Base-by-base conservation (phyloP, 2,888 invertebrate species). In the Dichetophora obliterata region DNA sequence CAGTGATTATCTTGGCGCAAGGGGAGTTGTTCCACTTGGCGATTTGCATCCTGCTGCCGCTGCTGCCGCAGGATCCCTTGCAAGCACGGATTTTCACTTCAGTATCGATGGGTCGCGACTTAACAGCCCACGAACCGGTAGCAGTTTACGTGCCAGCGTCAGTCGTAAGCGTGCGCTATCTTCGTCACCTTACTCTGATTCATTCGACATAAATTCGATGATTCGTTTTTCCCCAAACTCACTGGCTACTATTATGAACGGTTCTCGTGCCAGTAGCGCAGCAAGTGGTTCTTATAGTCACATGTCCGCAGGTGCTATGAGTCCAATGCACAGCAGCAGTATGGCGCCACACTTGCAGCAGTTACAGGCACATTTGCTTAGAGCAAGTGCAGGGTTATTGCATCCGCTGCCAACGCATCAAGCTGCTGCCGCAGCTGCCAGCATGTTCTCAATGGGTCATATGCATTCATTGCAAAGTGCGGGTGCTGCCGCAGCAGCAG, bases 231-330 rank as follows among this genome's bases (percentile, higher is more conserved):
- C 98, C 6, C 98, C 98, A 5, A 96, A 96, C 83, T 97, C 97
- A 31, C 90, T 98, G 82, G 95, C 94, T 11, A 94, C 94, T 68
- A 92, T 94, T 82, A 93, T 94, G 82, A 94, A 94, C 86, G 94
- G 96, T 22, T 96, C 96, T 0, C 91, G 97, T 81, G 95, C 96
- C 78, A 87, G 86, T 65, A 88, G 88, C 50, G 94, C 96, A 43
- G 95, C 96, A 5, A 97, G 97, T 84, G 98, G 98, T 65, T 98
- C 98, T 80, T 98, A 98, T 91, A 98, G 98, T 24, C 98, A 98
- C 90, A 92, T 98, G 81, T 97, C 98, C 81, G 98, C 98, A 83
- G 96, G 94, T 83, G 95, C 96, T n/a, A 93, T 97, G 89, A 96
- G 96, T 82, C 97, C 97, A 16, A 95, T 96, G 0, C 91, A 93